A percentile compares a stretch with the other conserved stretches of the same genome.
phyloP scores from a whole-genome alignment of 2,888 invertebrate genomes.

The Tipula lateralis region DNA sequence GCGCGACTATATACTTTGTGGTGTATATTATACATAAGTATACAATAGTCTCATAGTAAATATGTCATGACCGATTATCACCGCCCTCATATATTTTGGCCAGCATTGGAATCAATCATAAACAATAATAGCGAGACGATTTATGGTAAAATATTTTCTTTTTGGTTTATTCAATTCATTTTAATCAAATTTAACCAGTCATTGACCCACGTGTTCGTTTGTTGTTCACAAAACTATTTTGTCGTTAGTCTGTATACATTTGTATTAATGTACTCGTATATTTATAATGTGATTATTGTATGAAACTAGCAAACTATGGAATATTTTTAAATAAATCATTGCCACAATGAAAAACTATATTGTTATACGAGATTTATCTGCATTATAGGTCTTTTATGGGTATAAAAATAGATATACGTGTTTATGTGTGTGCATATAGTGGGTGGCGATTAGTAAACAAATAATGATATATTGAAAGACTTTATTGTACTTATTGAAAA shows the following conservation, averaged over 20 bases:
- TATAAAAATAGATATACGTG: background rate
- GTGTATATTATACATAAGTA: background rate
- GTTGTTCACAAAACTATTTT: constrained; percentile 13
- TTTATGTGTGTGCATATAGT: background rate
- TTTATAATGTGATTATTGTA: background rate
- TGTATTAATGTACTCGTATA: background rate
- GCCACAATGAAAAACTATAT: background rate
- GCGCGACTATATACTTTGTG: background rate
- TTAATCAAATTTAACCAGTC: constrained; percentile 11
- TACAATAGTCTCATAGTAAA: background rate
- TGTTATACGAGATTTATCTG: background rate
- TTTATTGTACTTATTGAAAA: background rate
- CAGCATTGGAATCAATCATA: constrained; percentile 1
- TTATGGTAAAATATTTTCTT: background rate
- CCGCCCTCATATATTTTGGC: constrained; percentile 4
- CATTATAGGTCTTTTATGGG: background rate
- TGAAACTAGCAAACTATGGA: background rate
- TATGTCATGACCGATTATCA: constrained; percentile 11
- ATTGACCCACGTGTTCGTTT: constrained; percentile 1
- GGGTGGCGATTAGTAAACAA: background rate
- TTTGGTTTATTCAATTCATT: background rate
- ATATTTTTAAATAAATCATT: background rate
- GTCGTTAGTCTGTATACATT: background rate
- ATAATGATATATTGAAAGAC: background rate
- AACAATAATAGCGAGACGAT: background rate